Base-by-base conservation (phyloP, 1,140 invertebrate species). In the Leptinotarsa defecta region DNA sequence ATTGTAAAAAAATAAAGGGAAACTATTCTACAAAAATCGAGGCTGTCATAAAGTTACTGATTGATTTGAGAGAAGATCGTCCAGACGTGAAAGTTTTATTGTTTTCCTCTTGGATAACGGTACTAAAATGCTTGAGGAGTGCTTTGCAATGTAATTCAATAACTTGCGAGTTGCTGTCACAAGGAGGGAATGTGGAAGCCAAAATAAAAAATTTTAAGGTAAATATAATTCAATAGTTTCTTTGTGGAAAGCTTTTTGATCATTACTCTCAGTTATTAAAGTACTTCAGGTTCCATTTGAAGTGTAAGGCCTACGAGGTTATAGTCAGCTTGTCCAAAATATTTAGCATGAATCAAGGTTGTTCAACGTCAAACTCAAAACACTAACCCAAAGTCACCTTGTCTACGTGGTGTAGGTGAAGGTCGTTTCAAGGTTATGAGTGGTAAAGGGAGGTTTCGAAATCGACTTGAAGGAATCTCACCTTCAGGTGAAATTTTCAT, bases 11-110 rank as follows among this genome's bases (percentile, higher is more conserved):
- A 69, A 82, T 88, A 4, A 82, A 85, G 73, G 92, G 92, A 3
- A 89, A 89, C 73, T 89, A 90, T 83, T 94, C 93, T 0, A 91
- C 91, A 3, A 95, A 95, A 88, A 89, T 95, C 6, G 87, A 91
- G 73, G 90, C 87, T n/a, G 88, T 95, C 63, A 86, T 94, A 3
- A 83, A 87, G 68, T 85, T 89, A 65, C 80, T 94, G 48, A 68
- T 92, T 0, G 83, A 88, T 61, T 89, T 95, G 6, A 86, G 86
- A 73, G 79, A 85, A 13, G 78, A 88, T 15, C 88, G 92, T 71
- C 86, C 88, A 3, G 82, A 85, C 65, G 90, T 91, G 2, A 95
- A 95, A 87, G 85, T 91, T 13, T 80, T 95, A 1, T 88, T 95
- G 11, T 95, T 95, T 84, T 94, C 93, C 1, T 88, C 89, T 24